Base-by-base conservation (phyloP, 2,797 vertebrate genomes). In the Karalla daura region DNA sequence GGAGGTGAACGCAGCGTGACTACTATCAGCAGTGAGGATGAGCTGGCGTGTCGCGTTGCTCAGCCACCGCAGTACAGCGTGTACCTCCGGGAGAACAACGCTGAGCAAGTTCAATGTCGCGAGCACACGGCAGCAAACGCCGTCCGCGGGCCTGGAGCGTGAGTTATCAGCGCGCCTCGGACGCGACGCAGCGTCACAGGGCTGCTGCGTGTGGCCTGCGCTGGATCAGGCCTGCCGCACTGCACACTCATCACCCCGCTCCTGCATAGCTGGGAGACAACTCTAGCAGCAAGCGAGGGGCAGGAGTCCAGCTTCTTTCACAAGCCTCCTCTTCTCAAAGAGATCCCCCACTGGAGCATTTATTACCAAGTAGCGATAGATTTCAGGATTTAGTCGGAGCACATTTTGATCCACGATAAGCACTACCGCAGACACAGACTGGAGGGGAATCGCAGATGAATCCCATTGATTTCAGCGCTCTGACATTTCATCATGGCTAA, bases 11-110 rank as follows among this genome's bases (percentile, higher is more conserved):
- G 25, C n/a, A 36, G 23, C 13, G 5, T n/a, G 15, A 54, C 55
- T 13, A 5, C 52, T 50, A 67, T 81, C 78, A 24, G 68, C 39
- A 12, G 44, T 27, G 7, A 27, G 14, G 27, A 24, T 68, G 68
- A 77, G 74, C 66, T 53, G 71, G 43, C 55, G 4, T 3, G 27
- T 67, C 56, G 5, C 52, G 44, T 63, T 51, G 4, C 74, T 44
- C 61, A 62, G 66, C 87, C 83, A 80, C 63, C 62, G 40, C 8
- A 27, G 78, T 20, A 78, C 70, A 69, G 15, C 5, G 0, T 55
- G 77, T 85, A 32, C 67, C 47, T 44, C 2, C 0, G 3, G 43
- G 37, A 54, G 43, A 37, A 71, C 41, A 43, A 7, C 33, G 60
- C 70, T 73, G 70, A 76, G 53, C n/a, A 60, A 61, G 74, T 47